These are phyloP conservation scores for Acanthiza pusilla DNA, from an alignment of 2,797 vertebrate genomes.

Conservation along the genomic window DNA sequence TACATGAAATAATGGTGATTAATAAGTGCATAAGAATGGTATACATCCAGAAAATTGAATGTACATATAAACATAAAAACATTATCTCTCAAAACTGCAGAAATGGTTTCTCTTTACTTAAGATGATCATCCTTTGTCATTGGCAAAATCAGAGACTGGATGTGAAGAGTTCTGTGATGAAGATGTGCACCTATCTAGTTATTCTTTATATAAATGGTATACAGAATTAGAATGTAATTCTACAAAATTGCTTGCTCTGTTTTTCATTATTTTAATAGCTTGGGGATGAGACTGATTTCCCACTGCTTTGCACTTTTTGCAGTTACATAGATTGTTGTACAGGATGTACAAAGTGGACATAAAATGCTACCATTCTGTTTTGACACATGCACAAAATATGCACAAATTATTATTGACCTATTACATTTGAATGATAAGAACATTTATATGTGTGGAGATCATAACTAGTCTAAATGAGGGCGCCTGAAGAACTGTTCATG, in stretches of 20 bases:
- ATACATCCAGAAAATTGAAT: background rate
- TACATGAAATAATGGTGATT: background rate
- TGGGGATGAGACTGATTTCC: background rate
- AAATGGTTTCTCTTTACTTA: background rate
- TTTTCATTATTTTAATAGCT: conserved; percentile 11
- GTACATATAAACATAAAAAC: background rate
- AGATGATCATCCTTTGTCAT: background rate
- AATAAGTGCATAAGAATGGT: background rate
- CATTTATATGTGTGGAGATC: background rate
- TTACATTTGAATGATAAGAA: background rate
- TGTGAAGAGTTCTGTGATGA: background rate
- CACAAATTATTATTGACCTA: background rate
- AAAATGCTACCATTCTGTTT: background rate
- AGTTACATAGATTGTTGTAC: background rate
- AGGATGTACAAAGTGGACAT: background rate
- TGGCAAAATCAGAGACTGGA: background rate
- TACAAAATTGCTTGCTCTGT: background rate
- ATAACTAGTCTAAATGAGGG: background rate
- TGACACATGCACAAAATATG: background rate
- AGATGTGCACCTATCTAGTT: background rate
- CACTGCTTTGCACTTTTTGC: background rate
- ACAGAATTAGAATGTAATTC: background rate
- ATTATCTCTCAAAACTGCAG: background rate
- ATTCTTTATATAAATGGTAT: background rate
- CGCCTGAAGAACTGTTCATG: background rate